Percentiles rank a stretch among this genome's conserved stretches.
phyloP scores from a whole-genome alignment of 2,113 vertebrate species.

The Hyla sarda region DNA sequence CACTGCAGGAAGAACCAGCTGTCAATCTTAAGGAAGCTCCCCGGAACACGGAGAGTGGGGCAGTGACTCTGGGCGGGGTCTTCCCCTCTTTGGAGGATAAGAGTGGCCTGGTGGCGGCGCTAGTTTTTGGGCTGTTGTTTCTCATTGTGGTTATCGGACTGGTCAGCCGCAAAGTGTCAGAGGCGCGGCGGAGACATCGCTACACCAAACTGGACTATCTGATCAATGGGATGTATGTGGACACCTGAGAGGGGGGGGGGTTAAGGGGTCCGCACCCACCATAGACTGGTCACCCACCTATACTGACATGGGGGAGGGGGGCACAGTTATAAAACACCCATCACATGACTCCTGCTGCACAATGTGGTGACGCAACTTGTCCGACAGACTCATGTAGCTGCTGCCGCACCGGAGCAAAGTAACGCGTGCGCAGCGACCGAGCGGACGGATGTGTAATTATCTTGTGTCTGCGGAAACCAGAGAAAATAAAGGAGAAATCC shows the following conservation, averaged over 20 bases:
- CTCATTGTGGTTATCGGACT: constrained; percentile 68
- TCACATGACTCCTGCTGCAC: no score
- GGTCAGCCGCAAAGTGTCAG: constrained; percentile 64
- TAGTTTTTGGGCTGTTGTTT: constrained; percentile 74
- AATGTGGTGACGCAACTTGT: no score
- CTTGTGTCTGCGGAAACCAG: no score
- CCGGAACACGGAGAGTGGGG: not conserved
- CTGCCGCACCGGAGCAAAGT: no score
- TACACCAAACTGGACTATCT: constrained; percentile 78
- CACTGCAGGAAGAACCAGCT: not conserved
- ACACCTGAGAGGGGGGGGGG: constrained; percentile 65
- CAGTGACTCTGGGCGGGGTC: accelerated
- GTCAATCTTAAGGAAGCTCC: not conserved
- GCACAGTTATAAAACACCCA: no score
- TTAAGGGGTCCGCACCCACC: not conserved
- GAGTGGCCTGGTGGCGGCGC: constrained; percentile 70
- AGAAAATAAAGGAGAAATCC: no score
- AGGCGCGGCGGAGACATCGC: constrained; percentile 69
- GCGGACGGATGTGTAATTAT: no score
- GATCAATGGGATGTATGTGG: constrained; percentile 78
- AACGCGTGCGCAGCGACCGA: no score
- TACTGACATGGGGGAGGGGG: not conserved
- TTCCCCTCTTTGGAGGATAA: constrained; percentile 61
- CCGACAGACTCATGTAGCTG: no score
- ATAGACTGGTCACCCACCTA: not conserved